Evolutionary conservation across 1,140 invertebrate species (phyloP), one percentile per base, ranked within the genome.

Genomic region (Heliothis subflexa): DNA sequence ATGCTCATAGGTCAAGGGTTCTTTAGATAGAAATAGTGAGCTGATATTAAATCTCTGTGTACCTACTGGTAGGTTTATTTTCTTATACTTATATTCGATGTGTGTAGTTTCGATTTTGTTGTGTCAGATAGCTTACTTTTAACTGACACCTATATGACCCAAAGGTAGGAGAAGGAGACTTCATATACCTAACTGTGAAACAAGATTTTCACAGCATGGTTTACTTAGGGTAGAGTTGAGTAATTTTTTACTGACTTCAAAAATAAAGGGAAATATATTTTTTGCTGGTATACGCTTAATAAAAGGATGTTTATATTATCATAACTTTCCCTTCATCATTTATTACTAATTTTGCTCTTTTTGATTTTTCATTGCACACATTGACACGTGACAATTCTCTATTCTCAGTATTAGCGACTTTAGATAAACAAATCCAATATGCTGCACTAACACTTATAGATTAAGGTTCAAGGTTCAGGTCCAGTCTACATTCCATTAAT

Each of bases 381-480:
- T 18, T 3, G 21, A 47, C 62, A 64, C 40, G 14, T 10, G n/a
- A 64, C 21, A 64, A 21, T 59, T 21, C 16, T 47, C 4, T 40
- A 40, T 40, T 47, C 40, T 16, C 13, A 18, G 2, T 64, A 21
- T 18, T 64, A 12, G 10, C 62, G n/a, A 21, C 16, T 12, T 47
- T 1, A 10, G n/a, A 64, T 64, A 16, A 21, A n/a, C 3, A n/a
- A 11, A 47, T 10, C 13, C 33, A 21, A 28, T 18, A 11, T 28
- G n/a, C 21, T 68, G 47, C 64, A 68, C 52, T 21, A 52, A 21
- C 21, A 68, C 47, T 47, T n/a, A 28, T 0, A 13, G 64, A 68
- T 52, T 52, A 68, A 18, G 64, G 64, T 68, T 52, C 64, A 68
- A 68, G 64, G 64, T 68, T 68, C 25, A 4, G 18, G 62, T 64